Conservation (phyloP, 1,140 invertebrate species). For the Mylabris phalerata region DNA sequence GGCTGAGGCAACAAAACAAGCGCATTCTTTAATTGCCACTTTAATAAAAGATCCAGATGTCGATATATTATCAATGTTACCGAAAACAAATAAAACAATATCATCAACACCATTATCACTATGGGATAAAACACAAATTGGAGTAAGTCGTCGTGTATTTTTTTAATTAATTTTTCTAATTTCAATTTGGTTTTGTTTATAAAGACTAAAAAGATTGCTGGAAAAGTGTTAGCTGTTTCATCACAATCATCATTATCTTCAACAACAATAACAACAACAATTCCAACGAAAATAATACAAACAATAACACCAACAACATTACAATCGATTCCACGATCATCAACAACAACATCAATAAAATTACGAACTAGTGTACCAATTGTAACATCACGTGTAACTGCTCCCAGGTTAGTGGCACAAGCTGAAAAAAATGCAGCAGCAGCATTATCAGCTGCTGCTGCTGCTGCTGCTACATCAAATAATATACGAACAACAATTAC, state of each 20-base stretch:
- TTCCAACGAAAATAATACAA: constrained; percentile 22
- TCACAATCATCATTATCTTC: constrained; percentile 7
- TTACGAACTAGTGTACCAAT: constrained; percentile 41
- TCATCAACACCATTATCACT: constrained; percentile 43
- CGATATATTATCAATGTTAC: constrained; percentile 78
- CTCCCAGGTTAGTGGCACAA: constrained; percentile 49
- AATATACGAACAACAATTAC: constrained; percentile 32
- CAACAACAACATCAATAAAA: constrained; percentile 33
- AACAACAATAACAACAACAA: constrained; percentile 20
- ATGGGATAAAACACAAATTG: constrained; percentile 52
- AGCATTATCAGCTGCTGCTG: constrained; percentile 14
- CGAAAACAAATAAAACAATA: constrained; percentile 54
- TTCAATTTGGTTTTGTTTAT: neutral
- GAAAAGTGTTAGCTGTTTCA: constrained; percentile 26
- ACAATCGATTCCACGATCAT: constrained; percentile 15
- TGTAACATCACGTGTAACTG: constrained; percentile 44
- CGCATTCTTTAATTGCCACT: constrained; percentile 75
- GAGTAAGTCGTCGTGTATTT: constrained; percentile 23
- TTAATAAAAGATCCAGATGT: constrained; percentile 90
- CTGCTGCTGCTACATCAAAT: constrained; percentile 12
- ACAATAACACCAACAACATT: constrained; percentile 11
- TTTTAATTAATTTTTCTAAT: constrained; percentile 7
- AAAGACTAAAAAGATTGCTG: constrained; percentile 37
- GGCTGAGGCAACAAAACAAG: constrained; percentile 85
- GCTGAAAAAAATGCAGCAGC: constrained; percentile 38